Evolutionary conservation across 2,113 vertebrate species (phyloP).

Genomic region (Calidris pugnax): DNA sequence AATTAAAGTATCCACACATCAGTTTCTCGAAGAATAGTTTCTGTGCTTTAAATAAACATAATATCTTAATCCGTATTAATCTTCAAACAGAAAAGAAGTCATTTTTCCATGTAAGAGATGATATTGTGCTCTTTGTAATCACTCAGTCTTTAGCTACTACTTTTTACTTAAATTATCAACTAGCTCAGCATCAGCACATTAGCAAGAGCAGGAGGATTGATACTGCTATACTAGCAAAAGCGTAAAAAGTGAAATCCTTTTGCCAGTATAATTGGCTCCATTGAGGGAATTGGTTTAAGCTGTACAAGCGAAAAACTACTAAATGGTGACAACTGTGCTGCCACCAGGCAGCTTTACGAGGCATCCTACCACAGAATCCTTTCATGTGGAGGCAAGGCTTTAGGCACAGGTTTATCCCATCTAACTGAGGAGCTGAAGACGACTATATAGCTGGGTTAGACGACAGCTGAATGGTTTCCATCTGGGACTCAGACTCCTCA

Average conservation of each 20-base stretch:
- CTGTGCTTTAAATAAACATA: neutral
- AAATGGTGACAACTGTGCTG: neutral
- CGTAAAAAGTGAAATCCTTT: neutral
- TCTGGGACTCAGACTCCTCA: neutral
- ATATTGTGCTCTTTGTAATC: neutral
- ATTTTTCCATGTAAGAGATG: neutral
- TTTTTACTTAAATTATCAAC: neutral
- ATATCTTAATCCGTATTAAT: neutral
- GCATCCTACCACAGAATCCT: neutral
- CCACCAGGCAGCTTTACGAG: neutral
- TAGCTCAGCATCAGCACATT: neutral
- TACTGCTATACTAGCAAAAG: neutral
- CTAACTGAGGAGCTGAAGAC: neutral
- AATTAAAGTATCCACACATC: neutral
- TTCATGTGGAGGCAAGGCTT: neutral
- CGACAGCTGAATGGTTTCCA: neutral
- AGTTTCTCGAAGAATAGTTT: neutral
- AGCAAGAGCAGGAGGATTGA: neutral
- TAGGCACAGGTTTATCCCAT: conserved; percentile 25
- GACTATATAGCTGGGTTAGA: neutral
- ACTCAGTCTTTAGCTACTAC: neutral
- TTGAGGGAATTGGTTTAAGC: conserved; percentile 22
- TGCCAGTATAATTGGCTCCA: neutral
- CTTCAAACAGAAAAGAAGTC: neutral
- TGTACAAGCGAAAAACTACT: conserved; percentile 11